A percentile compares a stretch with the other conserved stretches of the same genome.
Evolutionary conservation across 2,113 vertebrate species (phyloP).

Genomic region (Panthera tigris): DNA sequence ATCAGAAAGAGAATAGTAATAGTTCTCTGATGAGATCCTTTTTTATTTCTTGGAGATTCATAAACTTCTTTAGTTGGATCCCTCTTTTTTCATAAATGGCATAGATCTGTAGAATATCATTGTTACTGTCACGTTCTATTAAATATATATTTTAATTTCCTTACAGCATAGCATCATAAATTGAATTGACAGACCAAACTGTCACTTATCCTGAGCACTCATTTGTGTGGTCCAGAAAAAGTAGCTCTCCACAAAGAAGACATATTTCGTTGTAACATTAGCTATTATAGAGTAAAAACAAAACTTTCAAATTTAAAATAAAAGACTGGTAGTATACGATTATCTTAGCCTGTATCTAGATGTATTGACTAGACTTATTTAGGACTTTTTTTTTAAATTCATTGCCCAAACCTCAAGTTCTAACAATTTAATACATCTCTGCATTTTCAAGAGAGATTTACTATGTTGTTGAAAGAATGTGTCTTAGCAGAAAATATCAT

Average conservation of each 20-base stretch:
- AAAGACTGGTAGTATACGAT: not conserved
- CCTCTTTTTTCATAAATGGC: conserved; percentile 35
- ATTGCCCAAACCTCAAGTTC: not conserved
- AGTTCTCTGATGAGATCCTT: not conserved
- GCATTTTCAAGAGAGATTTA: not conserved
- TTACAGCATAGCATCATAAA: conserved; percentile 48
- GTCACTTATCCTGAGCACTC: conserved; percentile 4
- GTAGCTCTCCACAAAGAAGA: conserved; percentile 2
- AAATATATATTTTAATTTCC: conserved; percentile 43
- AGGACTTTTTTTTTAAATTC: not conserved
- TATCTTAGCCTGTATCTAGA: not conserved
- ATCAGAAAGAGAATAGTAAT: conserved; percentile 56
- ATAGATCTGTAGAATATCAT: conserved; percentile 10
- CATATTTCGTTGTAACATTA: conserved; percentile 1
- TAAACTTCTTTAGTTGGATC: conserved; percentile 21
- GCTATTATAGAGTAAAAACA: not conserved
- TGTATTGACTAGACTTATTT: not conserved
- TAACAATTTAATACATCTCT: not conserved
- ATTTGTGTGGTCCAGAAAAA: conserved; percentile 18
- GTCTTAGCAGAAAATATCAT: not conserved
- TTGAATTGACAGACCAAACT: conserved; percentile 35
- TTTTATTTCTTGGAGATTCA: conserved; percentile 13
- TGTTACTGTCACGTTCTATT: conserved; percentile 9
- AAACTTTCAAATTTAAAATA: conserved; percentile 45
- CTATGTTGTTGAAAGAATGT: not conserved